Percentiles rank a stretch among this genome's conserved stretches.
These are phyloP conservation scores for Passer domesticus DNA, from an alignment of 2,113 vertebrate genomes.

Conservation along the genomic window DNA sequence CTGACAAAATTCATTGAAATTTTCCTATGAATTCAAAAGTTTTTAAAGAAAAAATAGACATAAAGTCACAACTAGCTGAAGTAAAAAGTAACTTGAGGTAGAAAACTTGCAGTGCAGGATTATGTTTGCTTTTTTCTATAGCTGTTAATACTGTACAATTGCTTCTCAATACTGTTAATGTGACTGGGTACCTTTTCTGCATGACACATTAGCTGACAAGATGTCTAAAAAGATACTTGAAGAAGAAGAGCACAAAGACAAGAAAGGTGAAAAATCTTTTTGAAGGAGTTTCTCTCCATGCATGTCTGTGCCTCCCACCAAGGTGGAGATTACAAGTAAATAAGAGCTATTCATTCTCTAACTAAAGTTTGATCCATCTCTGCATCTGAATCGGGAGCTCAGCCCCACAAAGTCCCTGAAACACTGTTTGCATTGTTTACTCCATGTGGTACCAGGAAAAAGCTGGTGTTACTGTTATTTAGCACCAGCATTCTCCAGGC, in stretches of 20 bases:
- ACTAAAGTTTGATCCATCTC: neutral
- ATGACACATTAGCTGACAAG: neutral
- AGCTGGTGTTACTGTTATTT: conserved; percentile 64
- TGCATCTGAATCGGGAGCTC: neutral
- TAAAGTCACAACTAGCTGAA: neutral
- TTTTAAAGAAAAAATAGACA: neutral
- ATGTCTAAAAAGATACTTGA: neutral
- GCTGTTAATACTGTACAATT: neutral
- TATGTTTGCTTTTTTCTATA: neutral
- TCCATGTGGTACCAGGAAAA: conserved; percentile 1
- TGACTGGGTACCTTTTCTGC: neutral
- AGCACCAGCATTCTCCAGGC: conserved; percentile 33
- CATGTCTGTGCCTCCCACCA: neutral
- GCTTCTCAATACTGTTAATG: neutral
- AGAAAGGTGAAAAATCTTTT: conserved; percentile 1
- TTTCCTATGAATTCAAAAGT: neutral
- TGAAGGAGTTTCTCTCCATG: neutral
- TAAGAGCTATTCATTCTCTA: neutral
- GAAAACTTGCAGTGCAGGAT: neutral
- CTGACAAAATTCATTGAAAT: neutral
- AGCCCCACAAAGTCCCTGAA: neutral
- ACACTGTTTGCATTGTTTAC: conserved; percentile 56
- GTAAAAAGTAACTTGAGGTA: neutral
- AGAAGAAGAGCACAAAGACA: neutral
- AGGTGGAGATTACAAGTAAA: neutral